Evolutionary conservation across 2,797 vertebrate genomes (phyloP), one percentile per base, ranked within the genome.

Genomic region (Darevskia nairensis): DNA sequence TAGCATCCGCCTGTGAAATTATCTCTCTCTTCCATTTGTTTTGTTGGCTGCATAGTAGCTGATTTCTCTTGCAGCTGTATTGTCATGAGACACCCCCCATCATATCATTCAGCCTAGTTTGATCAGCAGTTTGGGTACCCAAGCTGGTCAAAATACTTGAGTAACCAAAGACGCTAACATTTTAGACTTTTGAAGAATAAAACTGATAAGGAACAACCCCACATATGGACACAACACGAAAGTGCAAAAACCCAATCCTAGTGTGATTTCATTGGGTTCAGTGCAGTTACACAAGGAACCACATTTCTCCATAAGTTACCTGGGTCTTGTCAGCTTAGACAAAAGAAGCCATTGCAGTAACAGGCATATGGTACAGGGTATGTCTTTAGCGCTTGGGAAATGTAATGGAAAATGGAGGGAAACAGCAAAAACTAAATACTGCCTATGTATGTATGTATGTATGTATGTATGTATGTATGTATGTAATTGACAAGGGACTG

Each of bases 281-380:
- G 50, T 41, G 71, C 35, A 82, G 66, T 11, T 19, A 55, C 2
- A 21, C 7, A 27, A 0, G 0, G 61, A 25, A 41, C 44, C 41
- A 50, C 46, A 23, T 59, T 69, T 9, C 19, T 4, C 41, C 78
- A 79, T 61, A 78, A 5, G 8, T 76, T 39, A 69, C 32, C 64
- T 41, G n/a, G 82, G n/a, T 29, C 29, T 50, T 84, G 6, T 3
- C 19, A 68, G 46, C 1, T 79, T 84, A 39, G 88, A 92, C 80
- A 11, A 41, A 81, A 91, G 84, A 55, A 91, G 0, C 21, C 19
- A 32, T 6, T 46, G 3, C 4, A 46, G 19, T 1, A 80, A 69
- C 4, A 17, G 15, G 19, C 10, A 64, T 44, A 44, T n/a, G 39
- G 13, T 11, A 86, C 35, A 44, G 35, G 69, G 6, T 5, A 32